A percentile compares a stretch with the other conserved stretches of the same genome.
Conservation (phyloP, 2,888 invertebrate species). For the Troides aeacus region DNA sequence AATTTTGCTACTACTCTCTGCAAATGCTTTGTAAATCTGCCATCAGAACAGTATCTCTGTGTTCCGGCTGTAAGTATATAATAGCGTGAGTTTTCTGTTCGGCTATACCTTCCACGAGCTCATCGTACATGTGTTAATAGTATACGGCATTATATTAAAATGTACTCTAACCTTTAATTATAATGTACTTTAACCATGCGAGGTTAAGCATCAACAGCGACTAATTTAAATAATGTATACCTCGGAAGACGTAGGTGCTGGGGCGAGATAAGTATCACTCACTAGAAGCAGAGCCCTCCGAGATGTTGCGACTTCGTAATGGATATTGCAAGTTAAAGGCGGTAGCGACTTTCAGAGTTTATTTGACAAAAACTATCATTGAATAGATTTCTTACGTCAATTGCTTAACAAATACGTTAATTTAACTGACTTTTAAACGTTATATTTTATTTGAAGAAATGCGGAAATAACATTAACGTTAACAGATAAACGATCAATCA, state of each 20-base stretch:
- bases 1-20: too few relatives aligned
- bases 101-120: too few relatives aligned
- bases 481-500: too few relatives aligned
- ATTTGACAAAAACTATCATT: too few relatives aligned
- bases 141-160: slow-evolving; percentile 3
- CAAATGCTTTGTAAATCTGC: too few relatives aligned
- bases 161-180: slow-evolving; percentile 11
- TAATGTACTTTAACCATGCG: slow-evolving; percentile 25
- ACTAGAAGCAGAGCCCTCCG: slow-evolving; percentile 17
- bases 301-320: slow-evolving; percentile 7
- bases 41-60: too few relatives aligned
- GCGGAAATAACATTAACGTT: too few relatives aligned
- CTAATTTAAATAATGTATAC: slow-evolving; percentile 28
- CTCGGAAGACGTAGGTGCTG: slow-evolving; percentile 20
- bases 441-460: too few relatives aligned
- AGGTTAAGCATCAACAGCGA: slow-evolving; percentile 16
- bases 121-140: background rate
- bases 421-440: too few relatives aligned
- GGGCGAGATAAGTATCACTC: slow-evolving; percentile 29
- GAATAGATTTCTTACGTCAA: too few relatives aligned
- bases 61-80: too few relatives aligned
- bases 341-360: slow-evolving; percentile 1
- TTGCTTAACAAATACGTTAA: too few relatives aligned
- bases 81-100: background rate
- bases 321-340: background rate